Percentiles rank a stretch among this genome's conserved stretches.
Evolutionary conservation across 2,797 vertebrate genomes (phyloP).

Genomic region (Typhlichthys subterraneus): DNA sequence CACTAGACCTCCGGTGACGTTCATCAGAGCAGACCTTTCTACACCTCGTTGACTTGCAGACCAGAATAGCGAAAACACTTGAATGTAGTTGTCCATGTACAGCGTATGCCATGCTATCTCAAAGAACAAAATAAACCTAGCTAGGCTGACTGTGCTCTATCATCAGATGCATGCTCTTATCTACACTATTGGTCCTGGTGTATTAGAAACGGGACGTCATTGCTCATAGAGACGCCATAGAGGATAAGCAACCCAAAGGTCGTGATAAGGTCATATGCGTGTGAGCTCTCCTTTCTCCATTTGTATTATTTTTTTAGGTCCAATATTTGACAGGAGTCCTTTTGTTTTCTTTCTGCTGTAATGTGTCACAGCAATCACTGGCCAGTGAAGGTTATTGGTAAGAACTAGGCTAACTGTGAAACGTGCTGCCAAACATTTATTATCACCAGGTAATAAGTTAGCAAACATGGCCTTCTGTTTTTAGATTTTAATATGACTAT

Average conservation of each 20-base stretch:
- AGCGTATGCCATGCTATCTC: constrained; percentile 11
- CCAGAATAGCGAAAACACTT: constrained; percentile 23
- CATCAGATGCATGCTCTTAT: constrained; percentile 15
- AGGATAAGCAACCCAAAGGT: no score
- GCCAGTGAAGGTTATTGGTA: neutral
- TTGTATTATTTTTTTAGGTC: constrained; percentile 15
- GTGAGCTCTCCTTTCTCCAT: neutral
- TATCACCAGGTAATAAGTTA: neutral
- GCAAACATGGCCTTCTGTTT: neutral
- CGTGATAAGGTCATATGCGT: neutral
- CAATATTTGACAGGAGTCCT: neutral
- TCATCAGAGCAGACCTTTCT: constrained; percentile 33
- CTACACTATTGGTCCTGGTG: neutral
- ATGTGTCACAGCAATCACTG: neutral
- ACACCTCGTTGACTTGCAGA: constrained; percentile 32
- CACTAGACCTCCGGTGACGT: constrained; percentile 40
- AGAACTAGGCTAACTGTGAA: neutral
- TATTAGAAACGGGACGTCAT: neutral
- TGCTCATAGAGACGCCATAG: no score
- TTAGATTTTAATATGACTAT: neutral
- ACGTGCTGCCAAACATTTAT: neutral
- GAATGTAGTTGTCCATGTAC: constrained; percentile 1
- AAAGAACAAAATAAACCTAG: neutral
- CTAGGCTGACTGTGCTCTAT: neutral
- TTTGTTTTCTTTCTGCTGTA: neutral